Evolutionary conservation across 2,888 invertebrate species (phyloP).

Genomic region (Rhorus exstirpatorius): DNA sequence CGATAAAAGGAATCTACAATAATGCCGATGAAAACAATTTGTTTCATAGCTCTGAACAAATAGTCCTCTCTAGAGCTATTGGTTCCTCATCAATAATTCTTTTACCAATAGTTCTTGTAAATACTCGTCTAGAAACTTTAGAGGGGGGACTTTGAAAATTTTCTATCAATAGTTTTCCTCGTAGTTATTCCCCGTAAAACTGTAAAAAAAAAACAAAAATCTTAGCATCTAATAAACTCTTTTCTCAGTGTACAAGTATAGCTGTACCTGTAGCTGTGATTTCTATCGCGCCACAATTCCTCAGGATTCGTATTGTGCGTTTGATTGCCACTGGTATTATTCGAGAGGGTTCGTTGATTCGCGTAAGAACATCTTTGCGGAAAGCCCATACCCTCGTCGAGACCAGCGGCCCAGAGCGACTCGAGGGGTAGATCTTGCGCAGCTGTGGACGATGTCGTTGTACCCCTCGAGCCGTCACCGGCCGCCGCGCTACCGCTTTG

Average conservation of each 20-base stretch:
- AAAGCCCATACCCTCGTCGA: slow-evolving; percentile 84
- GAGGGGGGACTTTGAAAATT: too few species aligned
- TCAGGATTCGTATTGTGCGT: slow-evolving; percentile 76
- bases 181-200: too few species aligned
- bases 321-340: slow-evolving; percentile 63
- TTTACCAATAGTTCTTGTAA: too few species aligned
- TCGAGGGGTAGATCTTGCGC: slow-evolving; percentile 82
- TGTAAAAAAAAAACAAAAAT: neutral
- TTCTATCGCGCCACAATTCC: slow-evolving; percentile 80
- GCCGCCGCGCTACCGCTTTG: slow-evolving; percentile 72
- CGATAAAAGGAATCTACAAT: too few species aligned
- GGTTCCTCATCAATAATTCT: too few species aligned
- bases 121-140: too few species aligned
- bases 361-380: slow-evolving; percentile 82
- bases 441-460: slow-evolving; percentile 62
- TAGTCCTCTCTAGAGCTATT: too few species aligned
- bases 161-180: too few species aligned
- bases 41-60: too few species aligned
- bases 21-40: too few species aligned
- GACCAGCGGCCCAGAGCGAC: slow-evolving; percentile 85
- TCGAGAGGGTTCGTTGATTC: slow-evolving; percentile 77
- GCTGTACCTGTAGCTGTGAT: slow-evolving; percentile 78
- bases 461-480: slow-evolving; percentile 72
- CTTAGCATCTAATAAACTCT: neutral
- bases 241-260: neutral